phyloP scores from a whole-genome alignment of 2,797 vertebrate species.

The Phaenicophaeus curvirostris region DNA sequence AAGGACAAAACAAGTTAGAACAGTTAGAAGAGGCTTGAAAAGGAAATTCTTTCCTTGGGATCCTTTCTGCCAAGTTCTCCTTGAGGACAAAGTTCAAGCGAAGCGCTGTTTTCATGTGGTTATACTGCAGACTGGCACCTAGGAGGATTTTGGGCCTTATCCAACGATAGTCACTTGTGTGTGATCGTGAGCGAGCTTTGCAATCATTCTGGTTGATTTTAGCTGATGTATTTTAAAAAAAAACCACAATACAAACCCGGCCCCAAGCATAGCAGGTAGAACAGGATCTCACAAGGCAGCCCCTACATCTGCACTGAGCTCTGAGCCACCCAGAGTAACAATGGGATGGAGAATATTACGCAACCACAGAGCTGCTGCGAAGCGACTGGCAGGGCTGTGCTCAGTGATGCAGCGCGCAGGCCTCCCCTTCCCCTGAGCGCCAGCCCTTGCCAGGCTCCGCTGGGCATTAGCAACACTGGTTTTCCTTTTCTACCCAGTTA shows the following conservation, averaged over 20 bases:
- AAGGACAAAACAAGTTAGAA: conserved; percentile 41
- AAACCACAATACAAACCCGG: background rate
- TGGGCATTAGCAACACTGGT: background rate
- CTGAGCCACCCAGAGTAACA: background rate
- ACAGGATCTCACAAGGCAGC: background rate
- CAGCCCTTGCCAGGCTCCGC: background rate
- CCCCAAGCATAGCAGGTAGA: background rate
- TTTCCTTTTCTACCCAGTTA: background rate
- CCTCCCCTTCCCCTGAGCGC: background rate
- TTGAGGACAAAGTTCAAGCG: background rate
- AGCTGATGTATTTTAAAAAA: background rate
- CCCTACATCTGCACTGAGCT: background rate
- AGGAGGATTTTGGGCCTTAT: background rate
- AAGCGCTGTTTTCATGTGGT: background rate
- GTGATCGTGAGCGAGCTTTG: background rate
- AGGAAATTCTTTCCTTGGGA: conserved; percentile 3
- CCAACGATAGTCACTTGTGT: background rate
- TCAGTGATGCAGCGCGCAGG: background rate
- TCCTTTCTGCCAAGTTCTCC: background rate
- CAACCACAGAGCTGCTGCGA: background rate
- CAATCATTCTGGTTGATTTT: background rate
- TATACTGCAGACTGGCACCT: background rate
- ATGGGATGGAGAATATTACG: background rate
- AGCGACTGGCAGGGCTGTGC: background rate
- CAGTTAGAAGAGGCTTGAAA: conserved; percentile 32